Evolutionary conservation across 2,888 invertebrate species (phyloP).

Genomic region (Apeira syringaria): DNA sequence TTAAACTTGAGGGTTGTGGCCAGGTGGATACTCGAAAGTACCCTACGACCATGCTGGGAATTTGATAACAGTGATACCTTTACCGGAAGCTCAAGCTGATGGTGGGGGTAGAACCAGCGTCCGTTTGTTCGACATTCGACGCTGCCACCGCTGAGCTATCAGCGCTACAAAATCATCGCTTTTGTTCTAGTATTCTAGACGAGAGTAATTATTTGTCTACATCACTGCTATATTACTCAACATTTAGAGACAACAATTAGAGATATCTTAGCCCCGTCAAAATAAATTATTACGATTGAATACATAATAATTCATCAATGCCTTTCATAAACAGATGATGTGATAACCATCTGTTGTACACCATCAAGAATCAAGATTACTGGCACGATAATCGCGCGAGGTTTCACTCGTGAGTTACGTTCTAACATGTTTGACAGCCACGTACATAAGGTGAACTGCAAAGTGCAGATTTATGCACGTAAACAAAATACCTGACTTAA

Average conservation of each 20-base stretch:
- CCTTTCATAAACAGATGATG: constrained; percentile 8
- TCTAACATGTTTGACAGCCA: constrained; percentile 20
- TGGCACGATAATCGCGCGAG: constrained; percentile 19
- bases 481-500: no score
- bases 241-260: no score
- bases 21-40: no score
- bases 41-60: no score
- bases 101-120: no score
- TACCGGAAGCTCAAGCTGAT: no score
- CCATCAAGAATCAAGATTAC: constrained; percentile 21
- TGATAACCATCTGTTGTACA: constrained; percentile 21
- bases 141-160: no score
- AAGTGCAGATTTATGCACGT: no score
- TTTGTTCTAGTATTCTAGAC: background rate
- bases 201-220: background rate
- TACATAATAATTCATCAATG: constrained; percentile 7
- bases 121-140: no score
- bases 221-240: background rate
- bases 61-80: no score
- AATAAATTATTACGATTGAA: constrained; percentile 1
- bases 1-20: no score
- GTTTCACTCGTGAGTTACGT: constrained; percentile 23
- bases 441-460: constrained; percentile 10
- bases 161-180: background rate
- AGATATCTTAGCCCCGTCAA: background rate